Conservation (phyloP, 2,888 invertebrate genomes). For the Luperina nickerlii region DNA sequence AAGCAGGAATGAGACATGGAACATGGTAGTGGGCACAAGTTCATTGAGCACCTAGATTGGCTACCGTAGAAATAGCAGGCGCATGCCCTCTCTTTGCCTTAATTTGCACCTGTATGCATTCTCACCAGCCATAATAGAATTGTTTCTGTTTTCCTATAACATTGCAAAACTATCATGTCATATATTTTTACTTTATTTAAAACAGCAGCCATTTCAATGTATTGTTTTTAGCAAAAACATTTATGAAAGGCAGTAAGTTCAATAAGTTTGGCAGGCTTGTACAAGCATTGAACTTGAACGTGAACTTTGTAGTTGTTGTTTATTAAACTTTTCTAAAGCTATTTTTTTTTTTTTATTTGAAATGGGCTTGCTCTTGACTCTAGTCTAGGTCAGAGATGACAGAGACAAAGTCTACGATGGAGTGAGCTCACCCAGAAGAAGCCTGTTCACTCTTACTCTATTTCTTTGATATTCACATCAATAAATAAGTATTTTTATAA, state of each 20-base stretch:
- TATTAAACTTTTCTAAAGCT: not conserved
- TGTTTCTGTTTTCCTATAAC: not conserved
- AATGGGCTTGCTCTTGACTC: too few relatives aligned
- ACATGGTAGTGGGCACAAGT: not conserved
- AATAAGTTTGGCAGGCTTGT: not conserved
- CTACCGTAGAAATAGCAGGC: not conserved
- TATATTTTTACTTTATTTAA: not conserved
- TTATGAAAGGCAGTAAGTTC: not conserved
- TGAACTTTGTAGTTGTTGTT: not conserved
- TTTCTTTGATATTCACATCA: not conserved
- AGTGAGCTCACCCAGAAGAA: too few relatives aligned
- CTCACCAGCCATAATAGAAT: not conserved
- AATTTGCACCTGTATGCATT: not conserved
- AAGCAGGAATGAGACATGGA: not conserved
- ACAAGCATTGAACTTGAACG: not conserved
- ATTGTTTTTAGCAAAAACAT: not conserved
- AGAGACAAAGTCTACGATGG: too few relatives aligned
- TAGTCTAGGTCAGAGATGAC: too few relatives aligned
- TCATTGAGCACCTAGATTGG: not conserved
- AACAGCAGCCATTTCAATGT: not conserved
- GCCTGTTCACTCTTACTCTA: too few relatives aligned
- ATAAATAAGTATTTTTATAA: not conserved
- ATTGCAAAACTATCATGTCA: too few relatives aligned
- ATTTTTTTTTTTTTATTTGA: too few relatives aligned
- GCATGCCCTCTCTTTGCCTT: not conserved